Evolutionary conservation across 2,888 invertebrate species (phyloP).

Genomic region (Chymomyza fuscimana): DNA sequence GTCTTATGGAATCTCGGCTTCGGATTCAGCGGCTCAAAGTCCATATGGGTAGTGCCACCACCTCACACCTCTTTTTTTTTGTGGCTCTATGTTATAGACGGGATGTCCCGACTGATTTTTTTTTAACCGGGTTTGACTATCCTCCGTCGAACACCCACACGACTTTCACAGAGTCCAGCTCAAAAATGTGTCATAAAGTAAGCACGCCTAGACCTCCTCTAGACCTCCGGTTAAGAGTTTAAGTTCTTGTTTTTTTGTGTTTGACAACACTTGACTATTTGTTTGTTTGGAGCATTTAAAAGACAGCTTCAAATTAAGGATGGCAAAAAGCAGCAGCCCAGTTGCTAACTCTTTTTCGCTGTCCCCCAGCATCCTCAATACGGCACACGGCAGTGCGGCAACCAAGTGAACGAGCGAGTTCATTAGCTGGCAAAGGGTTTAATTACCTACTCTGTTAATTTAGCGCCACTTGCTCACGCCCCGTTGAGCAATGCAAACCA

Average conservation of each 20-base stretch:
- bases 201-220: background rate
- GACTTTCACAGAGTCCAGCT: slow-evolving; percentile 4
- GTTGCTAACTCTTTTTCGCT: slow-evolving; percentile 3
- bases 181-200: background rate
- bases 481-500: slow-evolving; percentile 78
- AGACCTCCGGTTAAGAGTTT: background rate
- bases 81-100: too few relatives aligned
- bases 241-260: background rate
- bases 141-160: too few relatives aligned
- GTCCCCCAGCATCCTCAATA: background rate
- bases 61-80: too few relatives aligned
- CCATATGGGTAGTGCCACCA: too few relatives aligned
- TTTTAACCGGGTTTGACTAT: too few relatives aligned
- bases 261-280: slow-evolving; percentile 60
- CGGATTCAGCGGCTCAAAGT: too few relatives aligned
- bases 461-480: slow-evolving; percentile 80
- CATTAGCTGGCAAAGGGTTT: slow-evolving; percentile 78
- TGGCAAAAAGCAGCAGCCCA: background rate
- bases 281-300: slow-evolving; percentile 10
- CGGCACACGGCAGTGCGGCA: background rate
- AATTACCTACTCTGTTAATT: slow-evolving; percentile 80
- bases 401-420: slow-evolving; percentile 58
- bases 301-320: background rate
- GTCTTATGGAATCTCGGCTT: too few relatives aligned
- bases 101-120: too few relatives aligned